Base-by-base conservation (phyloP, 2,888 invertebrate species). In the Sisyra terminalis region DNA sequence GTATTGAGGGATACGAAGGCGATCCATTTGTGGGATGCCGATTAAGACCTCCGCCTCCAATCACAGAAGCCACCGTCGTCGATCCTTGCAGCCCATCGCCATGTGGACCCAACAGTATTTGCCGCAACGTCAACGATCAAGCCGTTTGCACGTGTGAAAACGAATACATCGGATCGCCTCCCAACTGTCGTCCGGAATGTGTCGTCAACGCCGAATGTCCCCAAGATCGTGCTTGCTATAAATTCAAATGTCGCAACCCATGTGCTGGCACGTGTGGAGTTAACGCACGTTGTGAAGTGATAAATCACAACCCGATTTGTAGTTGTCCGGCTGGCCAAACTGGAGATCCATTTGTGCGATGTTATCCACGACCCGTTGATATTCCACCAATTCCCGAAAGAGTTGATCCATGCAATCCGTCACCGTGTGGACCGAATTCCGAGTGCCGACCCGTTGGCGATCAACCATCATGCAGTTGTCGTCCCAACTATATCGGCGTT, bases 301-400 rank as follows among this genome's bases (percentile, higher is more conserved):
- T 78, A 29, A 81, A 82, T 59, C 84, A 85, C 56, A 78, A 77
- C 52, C 80, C 83, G 1, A 78, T 82, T 52, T 85, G 85, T 56
- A 73, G 70, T 47, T 85, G 85, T 53, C 69, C 71, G 16, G 57
- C 66, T 11, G 74, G 73, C 47, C 74, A 71, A 52, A 75, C 75
- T 8, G 82, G 81, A 31, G 81, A 85, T 69, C 83, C 85, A 32
- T 82, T 83, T 57, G 65, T 69, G n/a, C 71, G 78, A 60, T 85
- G 84, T 56, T 58, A 55, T 44, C 41, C 56, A 45, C 57, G 57
- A 34, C 52, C 57, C 17, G 54, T 57, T 40, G 55, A 58, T n/a
- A 58, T 56, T 36, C 50, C 53, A 40, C 50, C 50, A 39, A 59
- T 61, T 30, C 60, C 55, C 36, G 60, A 53, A 48, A 61, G 59